Evolutionary conservation across 1,140 invertebrate genomes (phyloP).

Genomic region (Reticulitermes speratus): DNA sequence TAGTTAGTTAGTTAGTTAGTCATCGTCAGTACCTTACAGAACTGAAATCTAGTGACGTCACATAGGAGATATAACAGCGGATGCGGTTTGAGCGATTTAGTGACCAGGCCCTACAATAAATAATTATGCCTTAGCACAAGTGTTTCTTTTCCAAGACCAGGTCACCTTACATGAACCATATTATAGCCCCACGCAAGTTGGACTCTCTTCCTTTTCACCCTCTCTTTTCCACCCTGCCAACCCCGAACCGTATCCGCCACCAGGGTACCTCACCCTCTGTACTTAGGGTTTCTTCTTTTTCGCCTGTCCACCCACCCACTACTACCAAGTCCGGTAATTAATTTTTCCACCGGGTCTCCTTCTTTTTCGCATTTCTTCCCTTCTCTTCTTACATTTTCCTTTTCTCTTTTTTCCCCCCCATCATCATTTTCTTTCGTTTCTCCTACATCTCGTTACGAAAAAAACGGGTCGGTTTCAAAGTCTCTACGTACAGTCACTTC

Average conservation of each 20-base stretch:
- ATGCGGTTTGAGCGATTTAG: not conserved
- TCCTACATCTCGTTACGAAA: slow-evolving; percentile 1
- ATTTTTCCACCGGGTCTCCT: not conserved
- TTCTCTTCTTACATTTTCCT: slow-evolving; percentile 1
- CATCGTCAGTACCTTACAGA: too few relatives aligned
- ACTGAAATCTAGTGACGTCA: too few relatives aligned
- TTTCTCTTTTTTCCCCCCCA: not conserved
- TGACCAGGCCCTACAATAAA: not conserved
- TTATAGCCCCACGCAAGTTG: not conserved
- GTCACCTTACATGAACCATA: not conserved
- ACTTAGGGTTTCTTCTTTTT: not conserved
- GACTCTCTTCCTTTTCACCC: not conserved
- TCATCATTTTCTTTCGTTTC: not conserved
- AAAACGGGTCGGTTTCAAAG: not conserved
- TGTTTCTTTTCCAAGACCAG: not conserved
- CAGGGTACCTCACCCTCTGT: not conserved
- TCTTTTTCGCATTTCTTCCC: not conserved
- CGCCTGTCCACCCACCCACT: not conserved
- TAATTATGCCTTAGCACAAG: not conserved
- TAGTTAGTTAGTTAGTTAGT: too few relatives aligned
- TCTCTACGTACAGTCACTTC: not conserved
- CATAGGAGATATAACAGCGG: not conserved
- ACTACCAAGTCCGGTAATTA: slow-evolving; percentile 13
- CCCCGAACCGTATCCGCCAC: not conserved
- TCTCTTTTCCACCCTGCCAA: not conserved